Evolutionary conservation across 2,113 vertebrate genomes (phyloP), one percentile per base, ranked within the genome.

Genomic region (Panurus biarmicus): DNA sequence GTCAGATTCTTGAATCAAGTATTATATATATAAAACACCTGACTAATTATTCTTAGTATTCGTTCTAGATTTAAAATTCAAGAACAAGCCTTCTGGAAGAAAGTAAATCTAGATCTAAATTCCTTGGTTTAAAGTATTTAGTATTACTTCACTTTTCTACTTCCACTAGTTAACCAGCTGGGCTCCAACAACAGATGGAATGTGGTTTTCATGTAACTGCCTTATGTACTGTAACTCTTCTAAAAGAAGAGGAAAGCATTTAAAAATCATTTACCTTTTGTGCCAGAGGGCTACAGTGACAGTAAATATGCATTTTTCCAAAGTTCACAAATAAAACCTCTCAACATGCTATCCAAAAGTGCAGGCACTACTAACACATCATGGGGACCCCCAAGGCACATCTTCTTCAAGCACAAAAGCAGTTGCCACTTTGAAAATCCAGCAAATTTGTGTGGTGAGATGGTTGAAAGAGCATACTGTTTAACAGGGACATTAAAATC

Each of bases 351-450:
- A 17, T 44, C 36, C n/a, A 51, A 71, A 83, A 47, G 1, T 65
- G 31, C 7, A n/a, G 26, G 23, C 1, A 1, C 10, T 66, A 47
- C 54, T n/a, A 82, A 11, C 10, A 56, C 28, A 5, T 50, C 44
- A 24, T 3, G 9, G 85, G 33, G 7, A 31, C 56, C 23, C 19
- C 25, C 62, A 14, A 36, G 56, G 24, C 0, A 0, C 31, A 62
- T 54, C 28, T 67, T n/a, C 13, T 44, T 29, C 26, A 16, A 50
- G 69, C 48, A 56, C 25, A 60, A 21, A 81, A 70, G 42, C n/a
- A 36, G 25, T 26, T 40, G 20, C 29, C 36, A 7, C 56, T 81
- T 58, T 7, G 20, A 64, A 80, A 77, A 29, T 14, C 19, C 1
- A 0, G 64, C 25, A 60, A 38, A 64, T 48, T 42, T 9, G 8